Base-by-base conservation (phyloP, 2,797 vertebrate species). In the Acrossocheilus fasciatus region DNA sequence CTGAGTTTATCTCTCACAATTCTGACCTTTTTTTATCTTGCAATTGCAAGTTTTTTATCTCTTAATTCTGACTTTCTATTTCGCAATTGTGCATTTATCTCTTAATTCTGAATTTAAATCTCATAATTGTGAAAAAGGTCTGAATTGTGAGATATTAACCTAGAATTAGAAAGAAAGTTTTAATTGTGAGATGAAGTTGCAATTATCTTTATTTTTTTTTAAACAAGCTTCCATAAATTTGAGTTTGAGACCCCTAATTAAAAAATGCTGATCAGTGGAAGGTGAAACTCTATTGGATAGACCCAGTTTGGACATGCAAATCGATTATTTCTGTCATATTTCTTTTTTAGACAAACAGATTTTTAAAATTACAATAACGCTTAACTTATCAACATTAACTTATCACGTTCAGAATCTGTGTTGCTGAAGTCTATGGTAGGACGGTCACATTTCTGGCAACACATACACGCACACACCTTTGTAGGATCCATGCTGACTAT, bases 381-480 rank as follows among this genome's bases (percentile, higher is more conserved):
- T 34, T 34, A 30, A 66, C 26, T 52, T 75, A 11, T 17, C 34
- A 54, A 34, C 43, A 70, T n/a, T 64, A 26, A 64, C n/a, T 64
- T n/a, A 62, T 47, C 73, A 68, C 73, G 69, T 18, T 15, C 23
- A 41, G 8, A 78, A 62, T 78, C 14, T 26, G 17, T 62, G 30
- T 62, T n/a, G 4, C 36, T 62, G 8, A 41, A 23, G 69, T 68
- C 34, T 36, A 36, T 36, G 64, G 9, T 36, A 68, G 36, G 12
- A 64, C n/a, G 20, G 45, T 45, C 39, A 54, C 30, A 5, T 52
- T 36, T 52, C 70, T 41, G 45, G 20, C 69, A 39, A 34, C 57
- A 82, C 30, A 86, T 14, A 77, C 69, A 81, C 23, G 6, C 39
- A 57, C 54, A 57, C 75, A 72, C 45, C 52, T 73, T 64, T 41